phyloP scores from a whole-genome alignment of 2,888 invertebrate genomes.

The Laspeyria flexula region DNA sequence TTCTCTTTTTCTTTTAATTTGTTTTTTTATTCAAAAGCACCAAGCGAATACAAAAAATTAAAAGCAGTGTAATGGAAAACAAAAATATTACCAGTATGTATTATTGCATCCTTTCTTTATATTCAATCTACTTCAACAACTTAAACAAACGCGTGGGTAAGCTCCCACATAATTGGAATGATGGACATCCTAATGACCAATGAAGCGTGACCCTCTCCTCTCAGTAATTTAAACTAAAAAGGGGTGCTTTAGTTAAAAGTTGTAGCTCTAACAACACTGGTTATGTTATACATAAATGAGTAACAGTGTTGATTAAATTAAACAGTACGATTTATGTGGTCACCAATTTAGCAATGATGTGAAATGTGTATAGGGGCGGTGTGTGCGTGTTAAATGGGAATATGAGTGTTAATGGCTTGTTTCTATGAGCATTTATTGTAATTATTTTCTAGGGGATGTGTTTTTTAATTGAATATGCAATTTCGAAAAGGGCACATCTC shows the following conservation, averaged over 20 bases:
- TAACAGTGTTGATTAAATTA: conserved; percentile 84
- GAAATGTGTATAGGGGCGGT: conserved; percentile 77
- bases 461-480: too few species aligned
- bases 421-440: conserved; percentile 41
- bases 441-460: conserved; percentile 33
- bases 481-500: too few species aligned
- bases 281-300: conserved; percentile 59
- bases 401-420: conserved; percentile 54
- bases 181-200: conserved; percentile 60
- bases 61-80: background rate
- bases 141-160: conserved; percentile 54
- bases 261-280: conserved; percentile 60
- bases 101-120: conserved; percentile 39
- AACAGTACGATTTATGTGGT: conserved; percentile 79
- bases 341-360: conserved; percentile 82
- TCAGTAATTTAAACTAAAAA: conserved; percentile 26
- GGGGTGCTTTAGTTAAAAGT: conserved; percentile 43
- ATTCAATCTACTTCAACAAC: conserved; percentile 58
- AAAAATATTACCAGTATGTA: background rate
- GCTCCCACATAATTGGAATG: conserved; percentile 74
- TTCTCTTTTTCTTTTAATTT: too few species aligned
- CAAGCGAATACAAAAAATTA: too few species aligned
- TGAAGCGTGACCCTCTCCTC: conserved; percentile 39
- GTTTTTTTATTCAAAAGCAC: too few species aligned
- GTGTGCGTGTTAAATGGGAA: conserved; percentile 62